Base-by-base conservation (phyloP, 2,888 invertebrate species). In the Plebejus anna region DNA sequence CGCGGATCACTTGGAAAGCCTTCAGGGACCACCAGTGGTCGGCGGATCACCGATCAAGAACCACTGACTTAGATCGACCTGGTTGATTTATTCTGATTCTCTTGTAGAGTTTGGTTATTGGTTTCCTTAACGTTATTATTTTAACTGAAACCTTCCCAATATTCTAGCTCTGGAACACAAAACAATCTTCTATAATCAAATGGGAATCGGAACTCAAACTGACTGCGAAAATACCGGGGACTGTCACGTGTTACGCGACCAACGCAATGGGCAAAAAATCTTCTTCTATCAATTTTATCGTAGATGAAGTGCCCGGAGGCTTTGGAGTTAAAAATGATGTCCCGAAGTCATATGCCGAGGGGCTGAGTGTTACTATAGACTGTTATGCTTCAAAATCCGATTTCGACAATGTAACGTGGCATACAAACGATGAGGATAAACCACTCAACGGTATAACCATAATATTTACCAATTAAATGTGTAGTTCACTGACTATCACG, bases 381-480 rank as follows among this genome's bases (percentile, higher is more conserved):
- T 94, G 93, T 80, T 80, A 88, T 51, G 93, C 90, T 51, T 92
- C 92, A 0, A 85, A 82, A 79, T 88, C 89, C 78, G 83, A 89
- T 16, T 92, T 85, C 79, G 32, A 75, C 1, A 86, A 84, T 77
- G 85, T 91, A 0, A 85, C 85, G n/a, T 94, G 93, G 93, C 59
- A 81, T 4, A 83, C 83, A 38, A 79, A 78, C 28, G 80, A 85
- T 42, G 81, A 79, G 2, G 66, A 70, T 38, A 71, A 9, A 28
- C 42, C 36, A 16, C 36, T 80, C 59, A 79, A 83, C 82, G 78
- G 75, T 76, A 16, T 66, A 59, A 66, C 11, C 4, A 4, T 16
- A 32, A 4, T 16, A 16, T 16, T 73, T 73, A 42, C 66, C 59
- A 55, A 22, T 22, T 22, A 22, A 66, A 42, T 28, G 75, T 51